Evolutionary conservation across 2,888 invertebrate genomes (phyloP).

Genomic region (Empis stercorea): DNA sequence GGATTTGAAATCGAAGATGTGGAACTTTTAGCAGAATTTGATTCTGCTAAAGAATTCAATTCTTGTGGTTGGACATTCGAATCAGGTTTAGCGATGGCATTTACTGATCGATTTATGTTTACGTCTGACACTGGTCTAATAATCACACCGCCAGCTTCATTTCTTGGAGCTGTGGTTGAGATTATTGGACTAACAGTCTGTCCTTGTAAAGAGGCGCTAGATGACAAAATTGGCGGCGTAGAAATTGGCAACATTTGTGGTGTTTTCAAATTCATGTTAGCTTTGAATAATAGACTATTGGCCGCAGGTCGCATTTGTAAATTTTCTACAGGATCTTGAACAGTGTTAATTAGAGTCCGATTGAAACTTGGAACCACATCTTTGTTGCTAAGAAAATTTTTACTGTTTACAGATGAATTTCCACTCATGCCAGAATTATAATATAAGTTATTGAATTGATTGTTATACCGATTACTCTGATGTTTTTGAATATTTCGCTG

Average conservation of each 20-base stretch:
- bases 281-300: conserved; percentile 82
- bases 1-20: neutral
- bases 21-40: neutral
- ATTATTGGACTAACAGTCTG: conserved; percentile 1
- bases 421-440: no score
- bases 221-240: conserved; percentile 22
- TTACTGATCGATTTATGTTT: neutral
- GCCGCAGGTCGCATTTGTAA: conserved; percentile 78
- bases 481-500: conserved; percentile 26
- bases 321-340: conserved; percentile 55
- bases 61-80: neutral
- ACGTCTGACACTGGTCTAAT: no score
- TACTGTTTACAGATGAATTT: no score
- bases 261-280: conserved; percentile 55
- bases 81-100: neutral
- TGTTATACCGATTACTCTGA: conserved; percentile 29
- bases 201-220: conserved; percentile 4
- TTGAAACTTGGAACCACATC: conserved; percentile 66
- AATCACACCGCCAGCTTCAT: neutral
- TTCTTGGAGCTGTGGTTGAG: conserved; percentile 3
- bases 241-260: conserved; percentile 38
- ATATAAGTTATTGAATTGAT: conserved; percentile 33
- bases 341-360: conserved; percentile 57
- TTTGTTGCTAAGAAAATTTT: conserved; percentile 37
- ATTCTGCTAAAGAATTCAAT: neutral